phyloP scores from a whole-genome alignment of 2,797 vertebrate species.

The Geotria australis region DNA sequence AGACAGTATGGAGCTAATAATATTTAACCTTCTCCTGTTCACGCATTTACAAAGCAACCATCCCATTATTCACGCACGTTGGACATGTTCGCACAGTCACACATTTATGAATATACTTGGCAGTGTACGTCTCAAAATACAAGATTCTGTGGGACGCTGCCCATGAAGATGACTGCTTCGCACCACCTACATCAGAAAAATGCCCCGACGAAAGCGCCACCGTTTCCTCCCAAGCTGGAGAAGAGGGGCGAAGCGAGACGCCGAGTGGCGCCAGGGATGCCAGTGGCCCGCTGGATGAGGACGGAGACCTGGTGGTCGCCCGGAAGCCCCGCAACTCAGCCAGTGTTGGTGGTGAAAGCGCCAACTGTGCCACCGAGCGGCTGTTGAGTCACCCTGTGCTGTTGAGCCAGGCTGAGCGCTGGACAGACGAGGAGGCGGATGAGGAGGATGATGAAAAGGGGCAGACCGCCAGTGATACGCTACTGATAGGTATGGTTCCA shows the following conservation, averaged over 20 bases:
- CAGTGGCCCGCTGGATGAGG: conserved; percentile 21
- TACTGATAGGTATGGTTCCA: conserved; percentile 36
- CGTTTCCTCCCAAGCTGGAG: too few species aligned
- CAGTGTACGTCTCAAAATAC: conserved; percentile 56
- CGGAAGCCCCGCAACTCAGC: conserved; percentile 14
- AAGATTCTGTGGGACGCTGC: conserved; percentile 20
- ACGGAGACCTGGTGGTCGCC: conserved; percentile 45
- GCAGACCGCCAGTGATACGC: conserved; percentile 5
- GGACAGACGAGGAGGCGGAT: conserved; percentile 6
- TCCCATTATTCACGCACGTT: not conserved
- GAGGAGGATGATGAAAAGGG: conserved; percentile 7
- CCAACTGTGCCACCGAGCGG: conserved; percentile 14
- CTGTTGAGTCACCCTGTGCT: conserved; percentile 16
- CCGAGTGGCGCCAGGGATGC: too few species aligned
- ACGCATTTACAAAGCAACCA: not conserved
- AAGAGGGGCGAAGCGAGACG: too few species aligned
- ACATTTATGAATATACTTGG: not conserved
- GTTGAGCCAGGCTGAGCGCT: conserved; percentile 12
- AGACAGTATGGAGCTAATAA: not conserved
- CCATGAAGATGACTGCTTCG: too few species aligned
- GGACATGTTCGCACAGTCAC: too few species aligned
- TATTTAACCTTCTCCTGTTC: not conserved
- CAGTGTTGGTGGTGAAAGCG: not conserved
- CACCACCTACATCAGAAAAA: too few species aligned
- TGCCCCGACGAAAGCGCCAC: too few species aligned